phyloP scores from a whole-genome alignment of 2,888 invertebrate genomes.

The Slavum lentiscoides region DNA sequence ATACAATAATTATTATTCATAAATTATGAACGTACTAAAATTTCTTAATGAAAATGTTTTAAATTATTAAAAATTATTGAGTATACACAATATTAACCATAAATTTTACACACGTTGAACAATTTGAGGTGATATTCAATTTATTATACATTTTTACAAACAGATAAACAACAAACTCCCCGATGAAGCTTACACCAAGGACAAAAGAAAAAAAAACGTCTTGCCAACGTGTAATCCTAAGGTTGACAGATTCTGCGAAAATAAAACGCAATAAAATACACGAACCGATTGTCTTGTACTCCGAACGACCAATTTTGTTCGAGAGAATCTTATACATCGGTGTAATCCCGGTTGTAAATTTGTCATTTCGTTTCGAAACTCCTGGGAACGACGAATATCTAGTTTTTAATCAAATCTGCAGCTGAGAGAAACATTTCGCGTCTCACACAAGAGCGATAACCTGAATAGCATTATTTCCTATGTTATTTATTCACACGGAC shows the following conservation, averaged over 20 bases:
- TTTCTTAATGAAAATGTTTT: no score
- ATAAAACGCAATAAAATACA: constrained; percentile 24
- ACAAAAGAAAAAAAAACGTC: constrained; percentile 3
- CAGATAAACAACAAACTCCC: no score
- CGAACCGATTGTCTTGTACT: constrained; percentile 13
- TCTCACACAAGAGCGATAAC: not conserved
- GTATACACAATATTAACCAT: no score
- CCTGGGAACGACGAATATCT: constrained; percentile 17
- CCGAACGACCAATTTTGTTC: constrained; percentile 15
- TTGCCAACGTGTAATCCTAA: constrained; percentile 1
- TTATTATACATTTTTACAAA: no score
- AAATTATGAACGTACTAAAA: no score
- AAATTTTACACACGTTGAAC: no score
- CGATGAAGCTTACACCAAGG: not conserved
- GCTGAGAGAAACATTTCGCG: constrained; percentile 2
- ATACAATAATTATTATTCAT: no score
- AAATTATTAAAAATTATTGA: no score
- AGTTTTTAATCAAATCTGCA: constrained; percentile 43
- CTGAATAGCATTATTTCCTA: constrained; percentile 16
- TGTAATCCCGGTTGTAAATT: constrained; percentile 47
- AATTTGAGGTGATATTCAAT: no score
- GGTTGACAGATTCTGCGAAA: constrained; percentile 5
- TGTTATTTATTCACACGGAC: not conserved
- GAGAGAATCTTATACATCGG: constrained; percentile 18
- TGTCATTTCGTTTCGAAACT: constrained; percentile 31